phyloP scores from a whole-genome alignment of 2,888 invertebrate species.

The Taphrorychus bicolor region DNA sequence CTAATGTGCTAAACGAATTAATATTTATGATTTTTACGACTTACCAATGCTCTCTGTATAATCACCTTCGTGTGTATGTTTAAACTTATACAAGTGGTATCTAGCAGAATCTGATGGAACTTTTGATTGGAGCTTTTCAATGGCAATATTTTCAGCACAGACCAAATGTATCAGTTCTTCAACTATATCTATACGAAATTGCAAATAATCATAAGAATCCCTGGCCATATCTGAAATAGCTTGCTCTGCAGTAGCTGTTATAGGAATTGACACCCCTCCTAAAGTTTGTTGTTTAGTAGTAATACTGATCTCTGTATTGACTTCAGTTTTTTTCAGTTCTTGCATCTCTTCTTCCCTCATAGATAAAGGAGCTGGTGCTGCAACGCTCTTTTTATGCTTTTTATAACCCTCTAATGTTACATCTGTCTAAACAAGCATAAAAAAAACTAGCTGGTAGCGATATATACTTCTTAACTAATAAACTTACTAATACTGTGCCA shows the following conservation, averaged over 20 bases:
- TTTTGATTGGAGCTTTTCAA: constrained; percentile 75
- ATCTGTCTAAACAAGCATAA: constrained; percentile 68
- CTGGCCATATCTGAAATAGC: constrained; percentile 77
- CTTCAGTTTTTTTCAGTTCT: constrained; percentile 76
- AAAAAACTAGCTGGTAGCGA: background rate
- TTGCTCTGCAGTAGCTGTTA: constrained; percentile 79
- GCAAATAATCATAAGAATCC: constrained; percentile 86
- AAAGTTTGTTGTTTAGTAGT: constrained; percentile 89
- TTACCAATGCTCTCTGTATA: constrained; percentile 83
- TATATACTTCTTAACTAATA: background rate
- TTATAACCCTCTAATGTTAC: constrained; percentile 82
- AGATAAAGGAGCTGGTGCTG: constrained; percentile 90
- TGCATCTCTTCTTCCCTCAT: constrained; percentile 84
- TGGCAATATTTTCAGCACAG: constrained; percentile 71
- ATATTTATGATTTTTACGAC: background rate
- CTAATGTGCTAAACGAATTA: background rate
- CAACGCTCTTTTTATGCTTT: constrained; percentile 76
- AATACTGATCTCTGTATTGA: constrained; percentile 76
- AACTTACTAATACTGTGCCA: constrained; percentile 75
- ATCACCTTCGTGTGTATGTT: constrained; percentile 93
- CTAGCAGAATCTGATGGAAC: constrained; percentile 87
- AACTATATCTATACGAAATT: constrained; percentile 84
- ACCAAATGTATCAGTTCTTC: constrained; percentile 89
- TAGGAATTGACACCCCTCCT: constrained; percentile 89
- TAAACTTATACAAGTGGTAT: constrained; percentile 91